Percentiles rank a stretch among this genome's conserved stretches.
Evolutionary conservation across 2,888 invertebrate genomes (phyloP).

Genomic region (Stramonita haemastoma): DNA sequence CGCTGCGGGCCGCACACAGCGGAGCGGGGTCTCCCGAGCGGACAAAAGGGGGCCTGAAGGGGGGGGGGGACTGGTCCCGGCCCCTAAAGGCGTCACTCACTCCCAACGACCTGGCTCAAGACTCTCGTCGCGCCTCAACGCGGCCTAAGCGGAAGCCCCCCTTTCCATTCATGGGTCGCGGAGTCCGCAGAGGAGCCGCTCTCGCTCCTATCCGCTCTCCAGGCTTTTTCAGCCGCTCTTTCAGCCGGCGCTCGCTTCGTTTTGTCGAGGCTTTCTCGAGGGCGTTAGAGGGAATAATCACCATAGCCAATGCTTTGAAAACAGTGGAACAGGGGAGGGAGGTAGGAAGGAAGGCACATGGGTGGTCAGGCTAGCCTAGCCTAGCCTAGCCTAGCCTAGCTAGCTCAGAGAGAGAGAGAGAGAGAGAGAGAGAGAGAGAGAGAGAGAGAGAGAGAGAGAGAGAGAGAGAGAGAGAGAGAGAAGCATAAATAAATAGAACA

Average conservation of each 20-base stretch:
- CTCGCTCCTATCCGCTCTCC: neutral
- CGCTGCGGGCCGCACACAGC: neutral
- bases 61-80: neutral
- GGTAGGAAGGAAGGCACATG: neutral
- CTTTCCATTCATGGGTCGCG: neutral
- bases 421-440: neutral
- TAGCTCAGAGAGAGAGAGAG: neutral
- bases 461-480: slow-evolving; percentile 1
- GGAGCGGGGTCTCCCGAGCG: neutral
- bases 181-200: neutral
- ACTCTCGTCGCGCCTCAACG: neutral
- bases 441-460: neutral
- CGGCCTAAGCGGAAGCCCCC: neutral
- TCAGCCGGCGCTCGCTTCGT: slow-evolving; percentile 4
- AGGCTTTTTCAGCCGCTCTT: slow-evolving; percentile 25
- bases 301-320: slow-evolving; percentile 27
- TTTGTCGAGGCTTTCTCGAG: slow-evolving; percentile 33
- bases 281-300: slow-evolving; percentile 27
- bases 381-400: too few species aligned
- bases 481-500: neutral
- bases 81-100: slow-evolving; percentile 22
- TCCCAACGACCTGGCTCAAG: neutral
- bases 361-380: slow-evolving; percentile 25
- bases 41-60: neutral
- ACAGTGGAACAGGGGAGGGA: neutral